Evolutionary conservation across 2,797 vertebrate genomes (phyloP), one percentile per base, ranked within the genome.

Genomic region (Microctenopoma stevenorrisi): DNA sequence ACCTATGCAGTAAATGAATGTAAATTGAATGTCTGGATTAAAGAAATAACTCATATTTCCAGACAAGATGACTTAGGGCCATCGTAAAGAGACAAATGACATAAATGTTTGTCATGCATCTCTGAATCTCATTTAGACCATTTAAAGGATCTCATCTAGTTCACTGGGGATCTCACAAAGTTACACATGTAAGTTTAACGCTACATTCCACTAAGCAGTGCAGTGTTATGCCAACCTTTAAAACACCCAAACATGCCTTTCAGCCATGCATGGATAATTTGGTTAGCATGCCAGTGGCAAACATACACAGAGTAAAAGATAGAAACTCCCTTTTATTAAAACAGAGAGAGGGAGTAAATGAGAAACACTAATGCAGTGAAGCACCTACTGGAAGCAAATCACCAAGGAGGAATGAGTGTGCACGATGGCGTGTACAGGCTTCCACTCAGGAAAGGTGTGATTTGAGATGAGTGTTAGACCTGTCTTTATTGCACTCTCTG

Each of bases 251-350:
- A 55, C 30, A 22, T 78, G 71, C 69, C 82, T 87, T 35, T 16
- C 47, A 78, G 82, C 51, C 26, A 66, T 47, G 59, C 73, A 74
- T 78, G 66, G 74, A 77, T 78, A 49, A 86, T 85, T 81, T 61
- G 78, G 66, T 56, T 63, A 58, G 59, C 48, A 44, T 11, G 77
- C 78, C 66, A 25, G 42, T 64, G 80, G 83, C 37, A 7, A 79
- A 76, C 46, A 48, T 16, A 60, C 47, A 66, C 8, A 58, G 33
- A 18, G 30, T 67, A 16, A 44, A 61, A 46, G 14, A 72, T 5
- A 61, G 0, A 69, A 64, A 16, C 12, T 63, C 43, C 22, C 15
- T 70, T 66, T 66, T 47, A 56, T 54, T 15, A 37, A 78, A 72
- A 68, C 33, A 2, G 13, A 53, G 51, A 35, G 71, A 65, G 33